Percentiles rank a stretch among this genome's conserved stretches.
phyloP scores from a whole-genome alignment of 2,113 vertebrate genomes.

The Pagrus major region DNA sequence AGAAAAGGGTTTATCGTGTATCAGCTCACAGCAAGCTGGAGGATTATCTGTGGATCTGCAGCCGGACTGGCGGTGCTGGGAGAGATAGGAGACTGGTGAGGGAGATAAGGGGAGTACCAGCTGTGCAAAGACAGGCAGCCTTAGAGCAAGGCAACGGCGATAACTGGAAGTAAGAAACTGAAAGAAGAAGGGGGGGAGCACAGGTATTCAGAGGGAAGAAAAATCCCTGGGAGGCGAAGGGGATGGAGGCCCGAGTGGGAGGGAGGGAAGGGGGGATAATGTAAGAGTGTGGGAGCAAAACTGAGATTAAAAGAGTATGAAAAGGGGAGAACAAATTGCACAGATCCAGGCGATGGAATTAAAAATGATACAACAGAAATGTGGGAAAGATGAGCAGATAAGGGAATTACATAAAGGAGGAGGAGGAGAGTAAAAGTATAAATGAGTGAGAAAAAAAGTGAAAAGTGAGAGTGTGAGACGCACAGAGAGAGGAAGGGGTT shows the following conservation, averaged over 20 bases:
- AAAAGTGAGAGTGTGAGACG: background rate
- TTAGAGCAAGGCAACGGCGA: conserved; percentile 40
- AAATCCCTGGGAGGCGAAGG: conserved; percentile 22
- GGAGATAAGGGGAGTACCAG: conserved; percentile 71
- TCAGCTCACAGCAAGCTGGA: conserved; percentile 66
- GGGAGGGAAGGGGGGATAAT: conserved; percentile 36
- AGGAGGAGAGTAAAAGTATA: background rate
- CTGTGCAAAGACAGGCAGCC: conserved; percentile 63
- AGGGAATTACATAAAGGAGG: conserved; percentile 28
- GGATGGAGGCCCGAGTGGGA: conserved; percentile 27
- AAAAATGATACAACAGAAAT: conserved; percentile 55
- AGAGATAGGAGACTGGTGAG: conserved; percentile 68
- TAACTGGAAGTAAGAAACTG: conserved; percentile 38
- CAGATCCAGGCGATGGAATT: conserved; percentile 53
- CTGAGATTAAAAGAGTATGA: conserved; percentile 53
- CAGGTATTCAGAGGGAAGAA: conserved; percentile 34
- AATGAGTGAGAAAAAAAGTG: conserved; percentile 7
- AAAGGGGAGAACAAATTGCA: conserved; percentile 58
- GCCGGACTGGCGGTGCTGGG: conserved; percentile 63
- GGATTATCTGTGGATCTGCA: conserved; percentile 79
- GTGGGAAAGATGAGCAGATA: conserved; percentile 51
- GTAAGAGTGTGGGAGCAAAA: conserved; percentile 57
- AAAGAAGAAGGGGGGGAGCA: conserved; percentile 1
- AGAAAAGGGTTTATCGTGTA: conserved; percentile 66
- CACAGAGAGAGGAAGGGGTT: background rate